These are phyloP conservation scores for Kryptopterus vitreolus DNA, from an alignment of 2,797 vertebrate species.

Conservation along the genomic window DNA sequence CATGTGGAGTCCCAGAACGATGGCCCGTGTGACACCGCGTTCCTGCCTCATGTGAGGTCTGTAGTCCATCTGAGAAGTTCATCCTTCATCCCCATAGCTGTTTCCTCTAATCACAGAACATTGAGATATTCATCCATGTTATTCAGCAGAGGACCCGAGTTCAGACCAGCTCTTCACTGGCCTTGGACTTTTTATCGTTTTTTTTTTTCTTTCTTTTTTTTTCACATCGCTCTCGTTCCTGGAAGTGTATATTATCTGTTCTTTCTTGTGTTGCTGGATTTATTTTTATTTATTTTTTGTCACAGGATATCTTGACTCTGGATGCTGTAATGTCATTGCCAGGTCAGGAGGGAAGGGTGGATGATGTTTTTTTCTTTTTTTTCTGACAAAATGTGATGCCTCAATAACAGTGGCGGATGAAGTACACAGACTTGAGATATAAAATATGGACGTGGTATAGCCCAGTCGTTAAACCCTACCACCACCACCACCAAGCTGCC, in stretches of 20 bases:
- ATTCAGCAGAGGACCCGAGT: background rate
- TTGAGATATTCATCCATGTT: background rate
- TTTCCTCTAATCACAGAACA: background rate
- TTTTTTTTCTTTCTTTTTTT: no score
- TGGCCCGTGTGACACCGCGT: background rate
- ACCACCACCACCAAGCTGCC: no score
- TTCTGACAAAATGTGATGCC: no score
- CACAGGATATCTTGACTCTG: background rate
- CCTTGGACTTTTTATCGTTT: background rate
- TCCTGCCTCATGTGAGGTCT: constrained; percentile 25
- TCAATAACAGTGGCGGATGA: no score
- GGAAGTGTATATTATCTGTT: background rate
- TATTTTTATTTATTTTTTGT: background rate
- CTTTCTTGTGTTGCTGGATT: background rate
- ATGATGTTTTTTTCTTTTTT: no score
- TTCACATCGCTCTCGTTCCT: background rate
- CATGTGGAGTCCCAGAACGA: background rate
- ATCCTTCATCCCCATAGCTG: background rate
- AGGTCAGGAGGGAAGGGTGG: no score
- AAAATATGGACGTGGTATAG: no score
- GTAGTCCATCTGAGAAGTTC: background rate
- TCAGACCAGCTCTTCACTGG: background rate
- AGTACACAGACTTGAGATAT: no score
- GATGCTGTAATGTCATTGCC: background rate
- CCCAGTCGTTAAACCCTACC: no score